Conservation (phyloP, 2,113 vertebrate genomes). For the Ursus arctos region DNA sequence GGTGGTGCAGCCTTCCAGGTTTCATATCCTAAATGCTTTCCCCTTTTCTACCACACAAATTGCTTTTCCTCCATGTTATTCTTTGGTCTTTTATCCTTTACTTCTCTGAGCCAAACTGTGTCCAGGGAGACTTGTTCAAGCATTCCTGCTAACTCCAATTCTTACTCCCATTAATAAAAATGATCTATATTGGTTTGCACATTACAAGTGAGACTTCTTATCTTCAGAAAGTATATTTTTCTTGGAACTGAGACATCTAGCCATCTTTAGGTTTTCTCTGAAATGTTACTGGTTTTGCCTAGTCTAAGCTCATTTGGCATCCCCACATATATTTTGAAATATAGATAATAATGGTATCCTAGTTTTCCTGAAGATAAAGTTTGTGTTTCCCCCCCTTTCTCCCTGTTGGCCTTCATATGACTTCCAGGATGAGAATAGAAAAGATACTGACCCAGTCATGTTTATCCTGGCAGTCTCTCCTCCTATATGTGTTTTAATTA, state of each 20-base stretch:
- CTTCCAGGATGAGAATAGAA: not conserved
- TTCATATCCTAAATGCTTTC: not conserved
- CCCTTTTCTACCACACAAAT: not conserved
- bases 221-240: not conserved
- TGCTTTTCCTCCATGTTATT: not conserved
- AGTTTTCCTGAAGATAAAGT: not conserved
- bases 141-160: not conserved
- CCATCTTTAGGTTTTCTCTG: not conserved
- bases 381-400: not conserved
- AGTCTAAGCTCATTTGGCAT: not conserved
- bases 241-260: not conserved
- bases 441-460: not conserved
- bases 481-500: not conserved
- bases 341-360: not conserved
- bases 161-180: not conserved
- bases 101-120: not conserved
- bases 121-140: not conserved
- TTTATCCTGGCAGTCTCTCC: not conserved
- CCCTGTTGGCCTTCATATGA: not conserved
- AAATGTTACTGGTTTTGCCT: not conserved
- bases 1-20: not conserved
- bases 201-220: not conserved
- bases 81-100: not conserved
- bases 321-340: not conserved
- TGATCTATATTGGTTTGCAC: not conserved